phyloP scores from a whole-genome alignment of 2,797 vertebrate species.

The Myioborus miniatus region DNA sequence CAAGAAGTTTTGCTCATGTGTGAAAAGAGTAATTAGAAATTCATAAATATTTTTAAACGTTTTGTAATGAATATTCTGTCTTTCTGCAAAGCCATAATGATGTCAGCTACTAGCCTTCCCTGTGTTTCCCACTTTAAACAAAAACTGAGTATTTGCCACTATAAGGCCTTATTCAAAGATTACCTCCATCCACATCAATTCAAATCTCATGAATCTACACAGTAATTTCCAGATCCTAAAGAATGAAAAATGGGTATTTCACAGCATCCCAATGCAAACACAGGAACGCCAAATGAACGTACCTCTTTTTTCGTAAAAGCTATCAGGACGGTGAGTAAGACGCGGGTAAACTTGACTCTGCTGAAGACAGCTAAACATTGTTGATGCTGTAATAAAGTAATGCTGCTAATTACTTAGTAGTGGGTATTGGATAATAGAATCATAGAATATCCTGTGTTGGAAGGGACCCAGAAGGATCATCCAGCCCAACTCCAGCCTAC shows the following conservation, averaged over 20 bases:
- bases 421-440: neutral
- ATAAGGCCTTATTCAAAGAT: neutral
- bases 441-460: neutral
- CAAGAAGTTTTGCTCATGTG: neutral
- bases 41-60: neutral
- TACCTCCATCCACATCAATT: neutral
- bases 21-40: neutral
- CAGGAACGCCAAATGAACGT: neutral
- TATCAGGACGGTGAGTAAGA: slow-evolving; percentile 93
- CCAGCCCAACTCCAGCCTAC: neutral
- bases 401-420: neutral
- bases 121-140: neutral
- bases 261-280: neutral
- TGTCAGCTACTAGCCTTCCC: neutral
- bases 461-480: neutral
- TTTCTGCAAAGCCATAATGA: neutral
- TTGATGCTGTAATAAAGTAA: slow-evolving; percentile 86
- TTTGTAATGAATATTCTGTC: neutral
- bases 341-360: slow-evolving; percentile 95
- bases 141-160: neutral
- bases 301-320: slow-evolving; percentile 99
- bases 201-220: neutral
- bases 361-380: slow-evolving; percentile 96
- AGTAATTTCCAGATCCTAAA: neutral
- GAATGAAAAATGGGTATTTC: neutral